These are phyloP conservation scores for Fragariocoptes setiger DNA, from an alignment of 1,140 invertebrate species.

Conservation along the genomic window DNA sequence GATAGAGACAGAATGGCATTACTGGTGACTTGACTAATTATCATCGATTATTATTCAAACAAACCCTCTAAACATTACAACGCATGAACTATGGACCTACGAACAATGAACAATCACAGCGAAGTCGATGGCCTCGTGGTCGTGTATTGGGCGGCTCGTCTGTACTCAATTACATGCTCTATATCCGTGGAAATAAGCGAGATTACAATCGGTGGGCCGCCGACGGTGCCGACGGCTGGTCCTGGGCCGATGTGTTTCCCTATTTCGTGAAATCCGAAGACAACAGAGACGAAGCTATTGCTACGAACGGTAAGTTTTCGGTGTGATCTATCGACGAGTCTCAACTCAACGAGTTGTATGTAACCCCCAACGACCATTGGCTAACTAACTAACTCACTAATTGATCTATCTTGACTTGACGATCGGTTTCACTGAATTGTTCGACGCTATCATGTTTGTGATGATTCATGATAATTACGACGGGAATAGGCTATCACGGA, in stretches of 20 bases:
- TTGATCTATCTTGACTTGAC: background rate
- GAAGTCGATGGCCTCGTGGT: conserved; percentile 18
- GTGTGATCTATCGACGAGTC: background rate
- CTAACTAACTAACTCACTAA: no score
- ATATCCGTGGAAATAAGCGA: conserved; percentile 56
- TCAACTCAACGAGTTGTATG: background rate
- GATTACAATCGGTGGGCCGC: conserved; percentile 80
- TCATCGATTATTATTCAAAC: no score
- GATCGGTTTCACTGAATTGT: background rate
- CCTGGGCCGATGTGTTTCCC: conserved; percentile 43
- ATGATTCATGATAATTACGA: background rate
- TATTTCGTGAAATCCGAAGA: conserved; percentile 71
- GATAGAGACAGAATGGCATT: no score
- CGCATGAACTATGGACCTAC: no score
- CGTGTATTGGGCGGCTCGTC: conserved; percentile 36
- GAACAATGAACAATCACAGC: conserved; percentile 16
- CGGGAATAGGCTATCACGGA: conserved; percentile 30
- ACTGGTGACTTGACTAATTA: no score
- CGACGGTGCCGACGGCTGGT: conserved; percentile 64
- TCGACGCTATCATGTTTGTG: background rate
- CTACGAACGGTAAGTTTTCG: conserved; percentile 3
- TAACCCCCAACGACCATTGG: background rate
- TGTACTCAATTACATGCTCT: conserved; percentile 82
- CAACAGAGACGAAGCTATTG: conserved; percentile 33
- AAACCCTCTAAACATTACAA: no score